These are phyloP conservation scores for Scrobipalpa atriplicella DNA, from an alignment of 2,888 invertebrate species.

Conservation along the genomic window DNA sequence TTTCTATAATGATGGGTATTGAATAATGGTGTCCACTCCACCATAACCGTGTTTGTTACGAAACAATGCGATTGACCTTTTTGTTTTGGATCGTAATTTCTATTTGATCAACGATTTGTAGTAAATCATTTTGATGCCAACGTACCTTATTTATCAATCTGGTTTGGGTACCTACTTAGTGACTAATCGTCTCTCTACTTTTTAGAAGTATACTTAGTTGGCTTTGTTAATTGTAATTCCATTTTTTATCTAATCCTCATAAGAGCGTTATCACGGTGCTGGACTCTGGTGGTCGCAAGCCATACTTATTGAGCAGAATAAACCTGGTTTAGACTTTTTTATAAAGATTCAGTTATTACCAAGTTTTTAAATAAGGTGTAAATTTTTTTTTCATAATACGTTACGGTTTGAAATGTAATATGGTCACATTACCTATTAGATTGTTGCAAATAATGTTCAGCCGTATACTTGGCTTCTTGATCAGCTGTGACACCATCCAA, in stretches of 20 bases:
- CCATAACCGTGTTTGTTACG: slow-evolving; percentile 14
- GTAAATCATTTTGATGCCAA: not conserved
- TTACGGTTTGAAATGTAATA: too few species aligned
- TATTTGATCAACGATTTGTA: slow-evolving; percentile 5
- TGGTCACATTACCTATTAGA: slow-evolving; percentile 62
- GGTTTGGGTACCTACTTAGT: not conserved
- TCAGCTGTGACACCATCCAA: slow-evolving; percentile 82
- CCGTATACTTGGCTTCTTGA: slow-evolving; percentile 78
- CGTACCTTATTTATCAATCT: not conserved
- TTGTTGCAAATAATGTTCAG: slow-evolving; percentile 69
- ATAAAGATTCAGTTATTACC: too few species aligned
- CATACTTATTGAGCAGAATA: too few species aligned
- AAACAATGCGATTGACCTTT: slow-evolving; percentile 4
- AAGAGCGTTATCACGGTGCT: too few species aligned
- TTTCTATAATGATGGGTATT: slow-evolving; percentile 11
- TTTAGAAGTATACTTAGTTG: too few species aligned
- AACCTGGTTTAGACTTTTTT: too few species aligned
- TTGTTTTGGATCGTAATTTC: slow-evolving; percentile 3
- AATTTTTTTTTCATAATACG: too few species aligned
- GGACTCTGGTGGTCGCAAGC: too few species aligned
- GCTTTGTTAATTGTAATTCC: too few species aligned
- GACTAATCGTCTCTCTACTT: too few species aligned
- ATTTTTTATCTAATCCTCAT: too few species aligned
- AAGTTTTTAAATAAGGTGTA: too few species aligned
- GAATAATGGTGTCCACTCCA: slow-evolving; percentile 20